phyloP scores from a whole-genome alignment of 2,113 vertebrate genomes.

The Myotis brandtii region DNA sequence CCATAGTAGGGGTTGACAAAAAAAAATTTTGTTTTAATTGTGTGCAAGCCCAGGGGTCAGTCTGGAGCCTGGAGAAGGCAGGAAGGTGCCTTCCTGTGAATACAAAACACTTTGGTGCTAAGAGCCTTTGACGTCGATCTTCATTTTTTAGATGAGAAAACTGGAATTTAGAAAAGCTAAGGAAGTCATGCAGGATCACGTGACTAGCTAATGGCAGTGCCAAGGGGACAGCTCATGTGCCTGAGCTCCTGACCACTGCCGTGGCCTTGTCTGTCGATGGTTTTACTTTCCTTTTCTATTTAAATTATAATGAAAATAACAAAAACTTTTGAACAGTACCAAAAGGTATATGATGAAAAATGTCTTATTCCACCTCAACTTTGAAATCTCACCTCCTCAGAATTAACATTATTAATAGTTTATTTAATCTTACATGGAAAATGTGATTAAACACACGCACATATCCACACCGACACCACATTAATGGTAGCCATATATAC shows the following conservation, averaged over 20 bases:
- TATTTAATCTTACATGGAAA: not conserved
- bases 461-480: not conserved
- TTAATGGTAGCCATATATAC: not conserved
- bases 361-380: not conserved
- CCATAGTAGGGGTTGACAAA: not conserved
- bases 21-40: not conserved
- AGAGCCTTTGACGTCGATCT: not conserved
- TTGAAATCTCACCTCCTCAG: not conserved
- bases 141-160: not conserved
- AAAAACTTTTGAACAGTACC: not conserved
- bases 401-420: not conserved
- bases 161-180: conserved; percentile 5
- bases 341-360: not conserved
- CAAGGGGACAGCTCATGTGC: not conserved
- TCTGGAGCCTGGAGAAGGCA: not conserved
- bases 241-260: not conserved
- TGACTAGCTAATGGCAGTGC: not conserved
- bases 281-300: not conserved
- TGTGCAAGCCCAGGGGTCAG: not conserved
- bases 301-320: conserved; percentile 46
- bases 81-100: not conserved
- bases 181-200: not conserved
- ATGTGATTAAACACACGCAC: not conserved
- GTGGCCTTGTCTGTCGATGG: not conserved
- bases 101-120: not conserved